A percentile compares a stretch with the other conserved stretches of the same genome.
phyloP scores from a whole-genome alignment of 2,888 invertebrate genomes.

The Xiphydria camelus region DNA sequence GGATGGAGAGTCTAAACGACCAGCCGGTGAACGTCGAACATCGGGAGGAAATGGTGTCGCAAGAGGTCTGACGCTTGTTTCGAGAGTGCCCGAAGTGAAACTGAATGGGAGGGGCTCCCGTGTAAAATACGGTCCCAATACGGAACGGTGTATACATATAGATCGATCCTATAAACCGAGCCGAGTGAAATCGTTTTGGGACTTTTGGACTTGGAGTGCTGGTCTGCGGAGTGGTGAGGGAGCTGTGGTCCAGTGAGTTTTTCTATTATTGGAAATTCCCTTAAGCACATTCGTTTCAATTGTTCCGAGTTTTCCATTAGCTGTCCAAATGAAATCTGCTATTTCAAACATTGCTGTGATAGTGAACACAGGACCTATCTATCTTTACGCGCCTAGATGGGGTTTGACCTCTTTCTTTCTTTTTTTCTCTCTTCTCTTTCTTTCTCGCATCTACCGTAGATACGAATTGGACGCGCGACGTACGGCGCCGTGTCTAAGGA shows the following conservation, averaged over 20 bases:
- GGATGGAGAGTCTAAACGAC: slow-evolving; percentile 5
- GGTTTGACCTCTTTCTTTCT: not conserved
- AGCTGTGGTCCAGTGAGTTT: slow-evolving; percentile 33
- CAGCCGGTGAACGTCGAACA: not conserved
- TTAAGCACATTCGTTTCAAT: slow-evolving; percentile 6
- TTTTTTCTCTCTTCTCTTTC: not conserved
- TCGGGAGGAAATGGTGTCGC: slow-evolving; percentile 1
- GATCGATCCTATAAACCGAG: slow-evolving; percentile 14
- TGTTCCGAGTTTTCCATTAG: slow-evolving; percentile 15
- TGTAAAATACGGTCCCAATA: slow-evolving; percentile 29
- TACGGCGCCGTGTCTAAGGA: too few species aligned
- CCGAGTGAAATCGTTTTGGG: slow-evolving; percentile 11
- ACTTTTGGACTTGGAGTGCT: slow-evolving; percentile 13
- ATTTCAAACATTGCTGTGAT: slow-evolving; percentile 51
- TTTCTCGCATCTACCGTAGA: too few species aligned
- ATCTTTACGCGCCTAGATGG: slow-evolving; percentile 8
- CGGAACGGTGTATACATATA: slow-evolving; percentile 31
- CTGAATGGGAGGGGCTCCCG: slow-evolving; percentile 12
- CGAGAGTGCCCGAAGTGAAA: slow-evolving; percentile 9
- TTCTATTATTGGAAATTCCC: slow-evolving; percentile 19
- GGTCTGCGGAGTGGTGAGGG: slow-evolving; percentile 39
- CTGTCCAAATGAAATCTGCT: slow-evolving; percentile 28
- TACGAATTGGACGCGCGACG: too few species aligned
- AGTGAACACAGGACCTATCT: slow-evolving; percentile 29
- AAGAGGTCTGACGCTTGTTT: slow-evolving; percentile 1